A percentile compares a stretch with the other conserved stretches of the same genome.
These are phyloP conservation scores for Casuarius casuarius DNA, from an alignment of 2,113 vertebrate species.

Conservation along the genomic window DNA sequence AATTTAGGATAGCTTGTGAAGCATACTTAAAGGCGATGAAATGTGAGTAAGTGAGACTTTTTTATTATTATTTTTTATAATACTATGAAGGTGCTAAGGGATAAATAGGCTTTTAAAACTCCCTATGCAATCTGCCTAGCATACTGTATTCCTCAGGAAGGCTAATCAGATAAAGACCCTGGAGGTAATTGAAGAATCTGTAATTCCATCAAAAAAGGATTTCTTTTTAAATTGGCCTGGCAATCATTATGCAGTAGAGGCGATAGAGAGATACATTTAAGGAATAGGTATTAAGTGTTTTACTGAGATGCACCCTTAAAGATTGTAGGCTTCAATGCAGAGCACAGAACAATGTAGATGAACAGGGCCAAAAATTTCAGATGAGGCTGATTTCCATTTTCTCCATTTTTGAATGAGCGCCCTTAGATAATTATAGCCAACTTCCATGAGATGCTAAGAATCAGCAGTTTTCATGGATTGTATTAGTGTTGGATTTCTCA, in stretches of 20 bases:
- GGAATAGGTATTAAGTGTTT: neutral
- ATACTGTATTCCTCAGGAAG: neutral
- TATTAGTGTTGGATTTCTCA: neutral
- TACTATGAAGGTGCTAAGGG: neutral
- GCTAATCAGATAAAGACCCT: constrained; percentile 43
- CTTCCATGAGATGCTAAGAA: neutral
- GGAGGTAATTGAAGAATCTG: constrained; percentile 36
- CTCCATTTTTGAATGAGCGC: neutral
- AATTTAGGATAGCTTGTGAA: neutral
- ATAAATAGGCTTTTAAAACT: constrained; percentile 8
- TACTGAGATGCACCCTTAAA: neutral
- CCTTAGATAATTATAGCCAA: neutral
- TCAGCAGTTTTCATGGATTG: neutral
- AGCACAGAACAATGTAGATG: neutral
- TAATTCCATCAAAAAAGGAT: neutral
- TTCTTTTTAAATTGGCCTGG: constrained; percentile 37
- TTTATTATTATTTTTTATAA: neutral
- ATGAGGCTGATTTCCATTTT: neutral
- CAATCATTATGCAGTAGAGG: neutral
- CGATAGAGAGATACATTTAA: neutral
- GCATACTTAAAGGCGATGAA: neutral
- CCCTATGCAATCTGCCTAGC: neutral
- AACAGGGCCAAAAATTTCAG: neutral
- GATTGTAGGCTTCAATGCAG: neutral
- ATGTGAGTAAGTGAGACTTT: neutral